These are phyloP conservation scores for Heterotilapia buettikoferi DNA, from an alignment of 2,113 vertebrate genomes.

Conservation along the genomic window DNA sequence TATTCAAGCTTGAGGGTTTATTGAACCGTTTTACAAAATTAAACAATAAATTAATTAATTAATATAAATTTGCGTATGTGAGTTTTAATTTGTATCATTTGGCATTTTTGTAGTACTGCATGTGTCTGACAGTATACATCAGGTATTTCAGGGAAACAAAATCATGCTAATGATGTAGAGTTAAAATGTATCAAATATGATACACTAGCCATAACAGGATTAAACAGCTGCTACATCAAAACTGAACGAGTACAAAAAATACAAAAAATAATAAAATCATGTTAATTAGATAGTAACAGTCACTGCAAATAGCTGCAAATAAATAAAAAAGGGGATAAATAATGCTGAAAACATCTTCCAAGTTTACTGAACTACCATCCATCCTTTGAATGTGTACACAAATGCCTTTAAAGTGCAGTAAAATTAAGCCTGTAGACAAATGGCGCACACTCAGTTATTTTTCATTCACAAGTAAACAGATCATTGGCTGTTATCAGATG, in stretches of 20 bases:
- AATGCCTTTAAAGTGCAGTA: background rate
- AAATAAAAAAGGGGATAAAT: background rate
- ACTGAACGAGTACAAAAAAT: background rate
- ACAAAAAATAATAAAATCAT: background rate
- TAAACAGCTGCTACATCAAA: background rate
- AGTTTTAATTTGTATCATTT: background rate
- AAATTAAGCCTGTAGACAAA: background rate
- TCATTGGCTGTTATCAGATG: background rate
- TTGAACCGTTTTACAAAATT: background rate
- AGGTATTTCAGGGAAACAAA: background rate
- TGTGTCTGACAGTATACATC: background rate
- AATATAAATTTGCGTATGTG: fast-evolving
- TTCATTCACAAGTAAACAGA: background rate
- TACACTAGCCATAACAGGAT: background rate
- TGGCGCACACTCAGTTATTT: background rate
- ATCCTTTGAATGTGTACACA: background rate
- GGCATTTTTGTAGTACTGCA: background rate
- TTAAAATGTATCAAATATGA: background rate
- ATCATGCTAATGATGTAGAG: background rate
- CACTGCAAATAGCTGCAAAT: background rate
- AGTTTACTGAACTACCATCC: background rate
- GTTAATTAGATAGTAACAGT: background rate
- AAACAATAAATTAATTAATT: background rate
- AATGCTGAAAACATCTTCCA: background rate
- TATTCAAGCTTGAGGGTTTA: no score